Base-by-base conservation (phyloP, 2,113 vertebrate genomes). In the Hippocampus zosterae region DNA sequence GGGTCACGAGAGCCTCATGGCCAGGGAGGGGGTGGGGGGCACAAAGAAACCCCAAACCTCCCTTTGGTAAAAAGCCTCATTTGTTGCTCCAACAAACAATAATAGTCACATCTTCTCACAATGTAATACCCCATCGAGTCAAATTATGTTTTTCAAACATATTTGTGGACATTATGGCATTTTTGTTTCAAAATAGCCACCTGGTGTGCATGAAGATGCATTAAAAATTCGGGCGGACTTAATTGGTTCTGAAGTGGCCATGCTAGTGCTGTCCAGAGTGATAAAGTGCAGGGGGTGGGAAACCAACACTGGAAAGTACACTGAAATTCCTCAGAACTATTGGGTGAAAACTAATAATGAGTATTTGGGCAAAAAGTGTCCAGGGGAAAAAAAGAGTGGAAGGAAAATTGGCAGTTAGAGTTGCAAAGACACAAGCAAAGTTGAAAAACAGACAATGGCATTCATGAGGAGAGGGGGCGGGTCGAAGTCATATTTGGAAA, bases 11-110 rank as follows among this genome's bases (percentile, higher is more conserved):
- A 37, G 40, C 72, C 63, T 69, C 76, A 78, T 73, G 29, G 3
- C 10, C 13, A 44, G 42, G 62, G 69, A 15, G 19, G 5, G 25
- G 56, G n/a, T n/a, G 27, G 57, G 57, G 16, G 1, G 62, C 25
- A 7, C 67, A 19, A 19, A 60, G 82, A 84, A 88, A 87, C 75
- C 75, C 57, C 67, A 84, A 77, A 79, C 83, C 69, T 71, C 57
- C 68, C 69, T 46, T 77, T 60, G 52, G 23, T n/a, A 62, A 12
- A 73, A 77, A 59, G 46, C 68, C 70, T 37, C 27, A 79, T 68
- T 76, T 80, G 50, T 80, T 76, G 59, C 65, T 60, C 19, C 18
- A 46, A 57, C 16, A 61, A 68, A 44, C 52, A 78, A 64, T 25
- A 74, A 70, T 1, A 72, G 21, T 40, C 8, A 15, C 65, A 15